Base-by-base conservation (phyloP, 2,797 vertebrate genomes). In the Coluber constrictor region DNA sequence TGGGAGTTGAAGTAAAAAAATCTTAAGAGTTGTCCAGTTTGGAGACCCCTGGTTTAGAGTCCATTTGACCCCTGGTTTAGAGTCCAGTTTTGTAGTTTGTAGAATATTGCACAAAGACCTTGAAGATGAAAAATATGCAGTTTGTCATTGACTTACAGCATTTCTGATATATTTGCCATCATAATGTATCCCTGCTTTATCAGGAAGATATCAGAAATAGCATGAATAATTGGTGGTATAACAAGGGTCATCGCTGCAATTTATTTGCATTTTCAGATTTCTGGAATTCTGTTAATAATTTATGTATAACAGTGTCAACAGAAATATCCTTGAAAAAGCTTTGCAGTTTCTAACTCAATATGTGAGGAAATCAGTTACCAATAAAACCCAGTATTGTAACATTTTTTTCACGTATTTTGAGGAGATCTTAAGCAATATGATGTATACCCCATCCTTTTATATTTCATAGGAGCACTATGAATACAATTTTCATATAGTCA, bases 201-300 rank as follows among this genome's bases (percentile, higher is more conserved):
- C 51, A 10, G 60, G 47, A 47, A n/a, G 15, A 16, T 51, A 74
- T 54, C 18, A 15, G 23, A 55, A 74, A 90, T 66, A n/a, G 16
- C 10, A 66, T 63, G 37, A 86, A 23, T 59, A 18, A 29, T n/a
- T 23, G 27, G 16, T 60, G 74, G 25, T 43, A 63, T 32, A 25
- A n/a, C 43, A 66, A 61, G 43, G 32, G 92, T 43, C 56, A 63
- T 0, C 3, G 0, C 12, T 10, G 23, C 15, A 56, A 47, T 87
- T 47, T 51, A 56, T 90, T 87, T 87, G 79, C n/a, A 90, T 87
- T 93, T 87, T 87, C 27, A 37, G 57, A 63, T 61, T 59, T 92
- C 11, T 90, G 32, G 37, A 51, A 90, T 47, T 57, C 87, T 51
- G 56, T 60, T 51, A 61, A 83, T 61, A 89, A 86, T 43, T 83